These are phyloP conservation scores for Tretioscincus oriximinensis DNA, from an alignment of 2,113 vertebrate species.

Conservation along the genomic window DNA sequence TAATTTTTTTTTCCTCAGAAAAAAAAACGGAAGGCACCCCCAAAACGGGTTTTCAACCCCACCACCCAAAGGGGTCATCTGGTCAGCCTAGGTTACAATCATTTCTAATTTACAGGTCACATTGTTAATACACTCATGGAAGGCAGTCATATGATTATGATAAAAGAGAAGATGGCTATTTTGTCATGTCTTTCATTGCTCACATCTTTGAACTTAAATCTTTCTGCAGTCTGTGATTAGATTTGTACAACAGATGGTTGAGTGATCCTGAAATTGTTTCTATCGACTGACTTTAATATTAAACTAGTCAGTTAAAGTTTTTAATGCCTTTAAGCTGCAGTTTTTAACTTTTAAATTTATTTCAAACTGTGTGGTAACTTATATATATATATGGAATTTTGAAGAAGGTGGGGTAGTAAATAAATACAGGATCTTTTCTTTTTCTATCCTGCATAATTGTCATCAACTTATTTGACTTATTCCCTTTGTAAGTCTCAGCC, in stretches of 20 bases:
- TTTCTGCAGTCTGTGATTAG: neutral
- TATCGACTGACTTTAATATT: too few relatives aligned
- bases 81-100: neutral
- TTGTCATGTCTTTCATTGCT: constrained; percentile 16
- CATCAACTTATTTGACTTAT: neutral
- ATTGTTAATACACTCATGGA: constrained; percentile 13
- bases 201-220: neutral
- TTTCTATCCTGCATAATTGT: neutral
- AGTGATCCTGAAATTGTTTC: neutral
- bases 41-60: too few relatives aligned
- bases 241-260: neutral
- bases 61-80: too few relatives aligned
- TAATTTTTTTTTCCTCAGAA: too few relatives aligned
- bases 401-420: neutral
- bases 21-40: too few relatives aligned
- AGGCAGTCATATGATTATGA: neutral
- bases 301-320: too few relatives aligned
- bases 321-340: too few relatives aligned
- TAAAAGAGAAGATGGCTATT: neutral
- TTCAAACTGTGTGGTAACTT: too few relatives aligned
- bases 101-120: constrained; percentile 15
- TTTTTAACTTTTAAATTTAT: too few relatives aligned
- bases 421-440: too few relatives aligned
- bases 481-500: neutral
- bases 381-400: neutral